A percentile compares a stretch with the other conserved stretches of the same genome.
These are phyloP conservation scores for Blera fallax DNA, from an alignment of 2,888 invertebrate species.

Conservation along the genomic window DNA sequence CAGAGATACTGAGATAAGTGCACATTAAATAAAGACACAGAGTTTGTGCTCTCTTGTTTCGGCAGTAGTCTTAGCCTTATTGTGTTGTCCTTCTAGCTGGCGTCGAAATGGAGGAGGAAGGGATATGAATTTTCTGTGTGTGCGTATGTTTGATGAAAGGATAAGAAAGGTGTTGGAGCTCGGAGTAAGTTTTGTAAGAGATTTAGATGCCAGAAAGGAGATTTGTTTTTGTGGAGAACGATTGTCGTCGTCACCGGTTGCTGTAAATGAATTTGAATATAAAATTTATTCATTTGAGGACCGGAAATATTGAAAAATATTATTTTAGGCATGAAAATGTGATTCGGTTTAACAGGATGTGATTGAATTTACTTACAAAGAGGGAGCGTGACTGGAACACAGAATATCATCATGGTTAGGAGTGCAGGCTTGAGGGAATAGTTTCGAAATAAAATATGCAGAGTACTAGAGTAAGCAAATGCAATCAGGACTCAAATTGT, in stretches of 20 bases:
- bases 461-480: too few relatives aligned
- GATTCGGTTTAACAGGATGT: not conserved
- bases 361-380: not conserved
- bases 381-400: not conserved
- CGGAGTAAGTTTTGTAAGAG: constrained; percentile 32
- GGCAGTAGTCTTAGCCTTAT: not conserved
- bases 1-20: constrained; percentile 57
- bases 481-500: too few relatives aligned
- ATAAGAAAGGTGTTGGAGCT: constrained; percentile 20
- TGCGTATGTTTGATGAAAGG: constrained; percentile 26
- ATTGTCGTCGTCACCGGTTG: not conserved
- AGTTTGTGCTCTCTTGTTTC: constrained; percentile 23
- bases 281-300: constrained; percentile 36
- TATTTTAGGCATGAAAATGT: not conserved
- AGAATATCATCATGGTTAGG: not conserved
- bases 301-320: constrained; percentile 32
- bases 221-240: constrained; percentile 16
- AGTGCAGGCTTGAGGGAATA: not conserved
- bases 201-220: constrained; percentile 30
- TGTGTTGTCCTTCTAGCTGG: not conserved
- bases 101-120: not conserved
- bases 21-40: constrained; percentile 65
- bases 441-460: too few relatives aligned
- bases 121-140: not conserved
- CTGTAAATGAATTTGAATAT: constrained; percentile 28